Conservation (phyloP, 2,113 vertebrate genomes). For the Forbesichthys papilliferus region DNA sequence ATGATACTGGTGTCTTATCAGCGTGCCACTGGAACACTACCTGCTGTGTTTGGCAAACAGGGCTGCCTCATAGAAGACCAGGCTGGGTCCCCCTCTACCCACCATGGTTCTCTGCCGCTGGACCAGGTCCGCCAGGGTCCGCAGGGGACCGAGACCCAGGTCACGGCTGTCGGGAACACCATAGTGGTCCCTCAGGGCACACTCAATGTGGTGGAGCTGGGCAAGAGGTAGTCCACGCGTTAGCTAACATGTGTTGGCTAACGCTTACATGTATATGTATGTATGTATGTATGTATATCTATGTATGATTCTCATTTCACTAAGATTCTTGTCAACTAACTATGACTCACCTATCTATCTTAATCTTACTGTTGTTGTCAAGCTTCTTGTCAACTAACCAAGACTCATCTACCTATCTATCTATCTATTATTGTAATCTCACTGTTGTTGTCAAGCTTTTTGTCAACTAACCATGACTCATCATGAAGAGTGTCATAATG, state of each 20-base stretch:
- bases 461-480: neutral
- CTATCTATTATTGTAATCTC: too few relatives aligned
- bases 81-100: conserved; percentile 47
- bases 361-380: neutral
- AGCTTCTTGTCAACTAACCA: neutral
- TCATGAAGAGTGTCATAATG: neutral
- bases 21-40: conserved; percentile 28
- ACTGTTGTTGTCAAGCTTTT: too few relatives aligned
- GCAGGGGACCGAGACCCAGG: conserved; percentile 72
- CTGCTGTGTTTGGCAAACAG: conserved; percentile 65
- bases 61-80: conserved; percentile 71
- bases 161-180: conserved; percentile 71
- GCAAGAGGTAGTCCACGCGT: neutral
- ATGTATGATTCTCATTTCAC: too few relatives aligned
- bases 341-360: too few relatives aligned
- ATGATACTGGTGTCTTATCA: neutral
- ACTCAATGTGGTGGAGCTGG: conserved; percentile 71
- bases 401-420: neutral
- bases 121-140: conserved; percentile 59
- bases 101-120: conserved; percentile 57
- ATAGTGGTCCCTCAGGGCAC: conserved; percentile 74
- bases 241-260: neutral
- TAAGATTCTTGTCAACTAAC: neutral
- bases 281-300: too few relatives aligned
- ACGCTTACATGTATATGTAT: too few relatives aligned